Conservation (phyloP, 1,140 invertebrate genomes). For the Sesamia nonagrioides region DNA sequence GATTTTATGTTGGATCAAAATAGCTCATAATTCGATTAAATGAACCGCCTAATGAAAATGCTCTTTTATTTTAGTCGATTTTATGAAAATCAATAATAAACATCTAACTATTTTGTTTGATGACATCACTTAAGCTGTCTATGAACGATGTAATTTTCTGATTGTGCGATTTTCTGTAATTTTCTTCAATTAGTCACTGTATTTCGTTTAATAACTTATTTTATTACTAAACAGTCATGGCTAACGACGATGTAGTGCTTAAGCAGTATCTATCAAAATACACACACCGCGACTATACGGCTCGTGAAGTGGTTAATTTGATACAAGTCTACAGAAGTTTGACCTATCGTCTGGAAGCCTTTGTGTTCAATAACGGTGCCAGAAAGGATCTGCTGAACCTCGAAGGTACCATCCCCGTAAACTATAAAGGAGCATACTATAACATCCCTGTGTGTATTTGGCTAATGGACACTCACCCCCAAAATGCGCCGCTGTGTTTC, state of each 20-base stretch:
- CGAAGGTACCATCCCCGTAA: conserved; percentile 97
- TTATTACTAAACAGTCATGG: conserved; percentile 64
- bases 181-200: conserved; percentile 17
- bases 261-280: conserved; percentile 90
- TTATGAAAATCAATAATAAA: background rate
- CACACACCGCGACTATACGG: conserved; percentile 92
- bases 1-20: no score
- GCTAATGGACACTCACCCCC: conserved; percentile 98
- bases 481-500: conserved; percentile 99
- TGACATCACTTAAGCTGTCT: conserved; percentile 27
- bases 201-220: conserved; percentile 15
- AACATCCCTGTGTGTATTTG: conserved; percentile 99
- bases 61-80: background rate
- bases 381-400: conserved; percentile 94
- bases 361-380: conserved; percentile 97
- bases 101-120: conserved; percentile 1
- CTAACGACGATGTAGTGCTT: conserved; percentile 86
- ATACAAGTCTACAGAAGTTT: conserved; percentile 92
- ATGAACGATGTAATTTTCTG: conserved; percentile 25
- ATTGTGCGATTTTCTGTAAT: conserved; percentile 36
- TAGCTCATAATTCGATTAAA: no score
- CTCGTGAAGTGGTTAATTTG: conserved; percentile 91
- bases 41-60: background rate
- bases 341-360: conserved; percentile 82
- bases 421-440: conserved; percentile 96